A percentile compares a stretch with the other conserved stretches of the same genome.
These are phyloP conservation scores for Limnephilus rhombicus DNA, from an alignment of 2,888 invertebrate genomes.

Conservation along the genomic window DNA sequence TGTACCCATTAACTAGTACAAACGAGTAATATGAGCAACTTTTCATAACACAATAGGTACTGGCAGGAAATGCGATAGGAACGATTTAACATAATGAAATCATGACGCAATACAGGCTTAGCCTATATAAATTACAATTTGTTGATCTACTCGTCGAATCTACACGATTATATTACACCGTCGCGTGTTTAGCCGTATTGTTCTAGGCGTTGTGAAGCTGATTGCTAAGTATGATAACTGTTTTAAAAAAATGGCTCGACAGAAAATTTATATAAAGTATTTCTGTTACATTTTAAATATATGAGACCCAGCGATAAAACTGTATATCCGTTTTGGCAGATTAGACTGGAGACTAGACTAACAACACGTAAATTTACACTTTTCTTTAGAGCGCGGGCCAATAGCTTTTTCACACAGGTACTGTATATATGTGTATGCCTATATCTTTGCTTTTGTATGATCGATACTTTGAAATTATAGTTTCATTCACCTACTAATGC, in stretches of 20 bases:
- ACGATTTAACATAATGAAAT: not conserved
- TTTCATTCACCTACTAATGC: no score
- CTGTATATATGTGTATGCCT: no score
- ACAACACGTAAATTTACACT: no score
- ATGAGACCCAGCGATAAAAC: no score
- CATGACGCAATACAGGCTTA: not conserved
- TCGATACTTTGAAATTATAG: no score
- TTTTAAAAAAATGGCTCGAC: not conserved
- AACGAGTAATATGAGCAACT: not conserved
- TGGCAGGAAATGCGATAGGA: not conserved
- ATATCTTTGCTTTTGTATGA: no score
- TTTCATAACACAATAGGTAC: not conserved
- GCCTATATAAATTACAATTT: not conserved
- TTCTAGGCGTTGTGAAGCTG: not conserved
- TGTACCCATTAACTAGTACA: not conserved
- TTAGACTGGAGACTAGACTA: no score
- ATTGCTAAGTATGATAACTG: not conserved
- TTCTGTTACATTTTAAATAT: no score
- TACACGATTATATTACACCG: not conserved
- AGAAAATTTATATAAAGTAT: not conserved
- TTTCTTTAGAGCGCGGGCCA: no score
- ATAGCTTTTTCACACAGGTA: no score
- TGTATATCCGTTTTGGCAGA: no score
- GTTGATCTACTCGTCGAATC: not conserved
- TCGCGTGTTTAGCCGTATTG: not conserved